Percentiles rank a stretch among this genome's conserved stretches.
Conservation (phyloP, 64 coral and sea anemone species). For the Stichodactyla mertensii region DNA sequence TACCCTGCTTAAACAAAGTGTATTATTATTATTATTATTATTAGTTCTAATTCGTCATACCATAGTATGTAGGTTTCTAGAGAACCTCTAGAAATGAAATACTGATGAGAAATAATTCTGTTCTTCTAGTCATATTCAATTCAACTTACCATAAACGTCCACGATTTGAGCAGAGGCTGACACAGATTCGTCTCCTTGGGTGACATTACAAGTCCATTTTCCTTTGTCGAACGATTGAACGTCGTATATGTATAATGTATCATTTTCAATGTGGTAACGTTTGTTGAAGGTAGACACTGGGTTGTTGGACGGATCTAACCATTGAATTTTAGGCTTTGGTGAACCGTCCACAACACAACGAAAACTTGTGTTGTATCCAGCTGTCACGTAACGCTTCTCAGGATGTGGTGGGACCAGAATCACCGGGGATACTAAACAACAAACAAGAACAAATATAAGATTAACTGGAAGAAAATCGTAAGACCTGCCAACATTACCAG, state of each 20-base stretch:
- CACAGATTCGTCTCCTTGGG: neutral
- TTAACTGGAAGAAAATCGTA: no score
- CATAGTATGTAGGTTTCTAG: no score
- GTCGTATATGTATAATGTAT: conserved; percentile 24
- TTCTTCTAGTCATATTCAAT: neutral
- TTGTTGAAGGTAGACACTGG: conserved; percentile 12
- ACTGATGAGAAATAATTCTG: neutral
- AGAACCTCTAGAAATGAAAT: no score
- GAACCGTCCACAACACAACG: conserved; percentile 16
- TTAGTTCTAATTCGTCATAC: neutral
- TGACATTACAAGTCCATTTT: conserved; percentile 39
- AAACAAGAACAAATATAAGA: neutral
- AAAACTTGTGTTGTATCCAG: conserved; percentile 46
- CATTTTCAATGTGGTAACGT: conserved; percentile 14
- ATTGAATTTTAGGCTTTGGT: conserved; percentile 30
- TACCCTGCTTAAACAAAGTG: no score
- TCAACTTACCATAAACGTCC: conserved; percentile 33
- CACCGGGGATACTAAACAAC: conserved; percentile 12
- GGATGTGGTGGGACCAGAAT: conserved; percentile 28
- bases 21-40: no score
- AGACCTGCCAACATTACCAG: neutral
- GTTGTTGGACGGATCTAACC: conserved; percentile 22
- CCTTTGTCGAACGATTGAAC: conserved; percentile 24
- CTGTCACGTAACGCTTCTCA: conserved; percentile 26
- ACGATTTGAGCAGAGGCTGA: conserved; percentile 27